Evolutionary conservation across 1,140 invertebrate genomes (phyloP).

Genomic region (Drosophila repleta): DNA sequence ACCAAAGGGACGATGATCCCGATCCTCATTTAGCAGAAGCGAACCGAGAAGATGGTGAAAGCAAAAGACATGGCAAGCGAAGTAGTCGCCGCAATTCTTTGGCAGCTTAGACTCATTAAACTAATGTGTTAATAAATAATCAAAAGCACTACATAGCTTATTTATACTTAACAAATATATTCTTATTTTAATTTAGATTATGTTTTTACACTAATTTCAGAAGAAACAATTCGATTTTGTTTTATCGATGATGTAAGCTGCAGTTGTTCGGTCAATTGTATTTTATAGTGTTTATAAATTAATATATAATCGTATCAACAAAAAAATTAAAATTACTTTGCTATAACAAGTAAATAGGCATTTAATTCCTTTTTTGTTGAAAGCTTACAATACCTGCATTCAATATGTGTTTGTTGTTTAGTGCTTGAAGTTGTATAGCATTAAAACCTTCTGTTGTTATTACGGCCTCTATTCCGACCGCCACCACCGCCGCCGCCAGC

Average conservation of each 20-base stretch:
- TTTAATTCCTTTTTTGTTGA: constrained; percentile 20
- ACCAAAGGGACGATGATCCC: not conserved
- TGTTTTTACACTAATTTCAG: not conserved
- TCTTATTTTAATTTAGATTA: not conserved
- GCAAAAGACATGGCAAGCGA: constrained; percentile 32
- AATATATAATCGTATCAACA: constrained; percentile 43
- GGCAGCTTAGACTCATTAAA: constrained; percentile 31
- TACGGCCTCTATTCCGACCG: constrained; percentile 65
- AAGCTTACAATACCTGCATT: constrained; percentile 15
- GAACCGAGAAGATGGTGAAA: constrained; percentile 11
- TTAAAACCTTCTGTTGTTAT: constrained; percentile 69
- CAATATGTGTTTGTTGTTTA: constrained; percentile 32
- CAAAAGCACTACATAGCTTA: not conserved
- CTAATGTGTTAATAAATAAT: not conserved
- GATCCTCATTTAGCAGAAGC: constrained; percentile 3
- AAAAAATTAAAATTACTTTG: constrained; percentile 26
- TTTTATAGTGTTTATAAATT: constrained; percentile 40
- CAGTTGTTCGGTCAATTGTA: constrained; percentile 17
- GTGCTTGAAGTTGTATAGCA: not conserved
- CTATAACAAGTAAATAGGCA: constrained; percentile 16
- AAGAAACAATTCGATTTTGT: not conserved
- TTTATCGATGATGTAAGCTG: constrained; percentile 12
- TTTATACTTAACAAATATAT: not conserved
- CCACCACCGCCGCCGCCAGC: constrained; percentile 43
- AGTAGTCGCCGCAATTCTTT: constrained; percentile 63